Conservation (phyloP, 2,113 vertebrate species). For the Protobothrops mucrosquamatus region DNA sequence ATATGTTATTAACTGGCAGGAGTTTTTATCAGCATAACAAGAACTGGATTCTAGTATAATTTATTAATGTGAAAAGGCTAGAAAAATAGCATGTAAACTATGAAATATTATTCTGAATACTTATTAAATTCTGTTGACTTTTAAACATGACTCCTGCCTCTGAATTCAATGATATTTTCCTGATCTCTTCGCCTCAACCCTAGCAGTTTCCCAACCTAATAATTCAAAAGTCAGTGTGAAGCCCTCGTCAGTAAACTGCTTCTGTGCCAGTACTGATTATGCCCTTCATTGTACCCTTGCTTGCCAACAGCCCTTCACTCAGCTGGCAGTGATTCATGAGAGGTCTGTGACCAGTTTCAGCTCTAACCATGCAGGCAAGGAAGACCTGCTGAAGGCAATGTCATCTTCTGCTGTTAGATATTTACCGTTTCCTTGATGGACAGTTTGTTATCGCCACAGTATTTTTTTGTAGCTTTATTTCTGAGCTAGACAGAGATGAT, state of each 20-base stretch:
- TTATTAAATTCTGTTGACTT: background rate
- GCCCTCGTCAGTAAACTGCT: too few relatives aligned
- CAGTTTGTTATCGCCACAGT: background rate
- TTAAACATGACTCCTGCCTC: background rate
- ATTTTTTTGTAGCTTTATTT: background rate
- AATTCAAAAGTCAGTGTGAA: background rate
- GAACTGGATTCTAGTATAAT: background rate
- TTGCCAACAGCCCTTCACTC: fast-evolving
- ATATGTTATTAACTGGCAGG: background rate
- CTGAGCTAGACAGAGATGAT: background rate
- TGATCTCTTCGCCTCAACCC: background rate
- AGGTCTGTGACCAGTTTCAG: background rate
- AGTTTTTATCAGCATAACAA: background rate
- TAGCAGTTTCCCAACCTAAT: fast-evolving
- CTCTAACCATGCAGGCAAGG: background rate
- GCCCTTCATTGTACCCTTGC: background rate
- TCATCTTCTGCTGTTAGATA: background rate
- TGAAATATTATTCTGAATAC: background rate
- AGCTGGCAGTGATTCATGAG: background rate
- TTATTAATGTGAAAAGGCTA: background rate
- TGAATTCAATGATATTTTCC: background rate
- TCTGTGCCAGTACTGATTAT: fast-evolving
- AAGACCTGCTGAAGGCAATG: background rate
- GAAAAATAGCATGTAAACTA: background rate
- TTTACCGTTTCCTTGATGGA: background rate